These are phyloP conservation scores for Hipparchia semele DNA, from an alignment of 2,888 invertebrate genomes.

Conservation along the genomic window DNA sequence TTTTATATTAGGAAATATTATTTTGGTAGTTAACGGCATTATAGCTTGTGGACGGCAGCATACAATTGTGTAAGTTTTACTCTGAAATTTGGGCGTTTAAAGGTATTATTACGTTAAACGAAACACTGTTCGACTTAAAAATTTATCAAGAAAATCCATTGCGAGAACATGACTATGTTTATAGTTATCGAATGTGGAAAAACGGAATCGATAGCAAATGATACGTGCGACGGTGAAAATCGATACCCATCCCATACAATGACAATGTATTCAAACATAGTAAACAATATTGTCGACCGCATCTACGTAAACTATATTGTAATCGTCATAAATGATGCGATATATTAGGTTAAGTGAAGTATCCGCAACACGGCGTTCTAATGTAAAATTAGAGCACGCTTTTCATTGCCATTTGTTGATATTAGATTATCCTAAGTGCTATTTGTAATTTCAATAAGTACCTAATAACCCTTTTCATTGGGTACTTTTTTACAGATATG, in stretches of 20 bases:
- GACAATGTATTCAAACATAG: constrained; percentile 45
- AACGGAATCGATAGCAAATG: constrained; percentile 20
- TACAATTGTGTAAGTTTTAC: too few species aligned
- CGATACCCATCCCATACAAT: constrained; percentile 60
- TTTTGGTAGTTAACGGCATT: too few species aligned
- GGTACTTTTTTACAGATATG: too few species aligned
- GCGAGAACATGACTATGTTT: background rate
- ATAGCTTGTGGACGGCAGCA: too few species aligned
- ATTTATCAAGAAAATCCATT: too few species aligned
- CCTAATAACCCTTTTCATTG: background rate
- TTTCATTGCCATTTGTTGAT: background rate
- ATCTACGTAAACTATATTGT: constrained; percentile 15
- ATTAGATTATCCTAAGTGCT: background rate
- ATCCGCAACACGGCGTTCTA: constrained; percentile 20
- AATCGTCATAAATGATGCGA: constrained; percentile 20
- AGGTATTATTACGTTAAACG: too few species aligned
- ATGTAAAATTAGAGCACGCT: background rate
- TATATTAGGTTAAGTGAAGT: constrained; percentile 22
- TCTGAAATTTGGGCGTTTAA: too few species aligned
- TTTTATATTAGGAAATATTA: too few species aligned
- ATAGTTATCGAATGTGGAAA: background rate
- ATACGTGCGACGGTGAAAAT: constrained; percentile 54
- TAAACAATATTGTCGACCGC: constrained; percentile 20
- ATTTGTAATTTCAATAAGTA: background rate
- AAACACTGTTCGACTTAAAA: too few species aligned